Conservation (phyloP, 1,140 invertebrate species). For the Drosophila suzukii region DNA sequence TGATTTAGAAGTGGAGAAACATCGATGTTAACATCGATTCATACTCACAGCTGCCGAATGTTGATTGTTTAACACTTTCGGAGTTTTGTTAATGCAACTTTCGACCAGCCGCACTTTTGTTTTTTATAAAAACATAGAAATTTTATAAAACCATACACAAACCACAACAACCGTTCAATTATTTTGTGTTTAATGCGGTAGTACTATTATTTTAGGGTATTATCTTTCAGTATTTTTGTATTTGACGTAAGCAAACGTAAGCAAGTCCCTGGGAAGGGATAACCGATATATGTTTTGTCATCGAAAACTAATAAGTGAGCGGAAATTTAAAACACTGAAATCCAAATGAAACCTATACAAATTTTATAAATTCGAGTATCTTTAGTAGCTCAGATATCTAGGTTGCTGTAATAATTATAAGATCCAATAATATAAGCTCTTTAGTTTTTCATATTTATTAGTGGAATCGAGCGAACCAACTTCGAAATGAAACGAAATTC, state of each 20-base stretch:
- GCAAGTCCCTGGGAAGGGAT: not conserved
- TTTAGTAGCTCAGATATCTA: too few species aligned
- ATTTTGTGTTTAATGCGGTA: too few species aligned
- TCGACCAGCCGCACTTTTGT: slow-evolving; percentile 19
- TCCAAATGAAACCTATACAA: too few species aligned
- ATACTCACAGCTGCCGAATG: slow-evolving; percentile 31
- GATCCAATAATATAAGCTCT: too few species aligned
- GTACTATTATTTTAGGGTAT: too few species aligned
- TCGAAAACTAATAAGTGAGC: not conserved
- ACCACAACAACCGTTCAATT: too few species aligned
- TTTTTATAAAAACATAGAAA: slow-evolving; percentile 14
- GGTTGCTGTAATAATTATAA: too few species aligned
- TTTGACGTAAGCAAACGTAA: too few species aligned
- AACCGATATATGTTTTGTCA: too few species aligned
- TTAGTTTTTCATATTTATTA: not conserved
- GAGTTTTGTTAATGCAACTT: slow-evolving; percentile 23
- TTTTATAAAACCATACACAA: too few species aligned
- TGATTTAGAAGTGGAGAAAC: too few species aligned
- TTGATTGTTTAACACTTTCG: slow-evolving; percentile 35
- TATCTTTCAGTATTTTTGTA: too few species aligned
- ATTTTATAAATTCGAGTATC: not conserved
- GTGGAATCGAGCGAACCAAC: not conserved
- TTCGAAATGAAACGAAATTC: not conserved
- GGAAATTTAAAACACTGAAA: not conserved
- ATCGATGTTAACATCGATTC: not conserved